These are phyloP conservation scores for Diplolepis rosae DNA, from an alignment of 2,888 invertebrate genomes.

Conservation along the genomic window DNA sequence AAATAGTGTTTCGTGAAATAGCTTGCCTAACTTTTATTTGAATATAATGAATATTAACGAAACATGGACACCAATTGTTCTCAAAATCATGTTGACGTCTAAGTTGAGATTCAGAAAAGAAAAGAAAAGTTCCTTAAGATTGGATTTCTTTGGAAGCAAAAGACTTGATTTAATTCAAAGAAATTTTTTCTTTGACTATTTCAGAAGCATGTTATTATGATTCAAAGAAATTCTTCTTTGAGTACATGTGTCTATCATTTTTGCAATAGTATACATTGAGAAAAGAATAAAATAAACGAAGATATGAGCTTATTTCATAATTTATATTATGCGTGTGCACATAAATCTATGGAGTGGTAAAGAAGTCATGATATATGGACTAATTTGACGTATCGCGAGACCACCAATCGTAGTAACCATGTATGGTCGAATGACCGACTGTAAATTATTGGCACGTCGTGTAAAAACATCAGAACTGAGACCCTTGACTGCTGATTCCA, in stretches of 20 bases:
- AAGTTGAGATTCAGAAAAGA: too few relatives aligned
- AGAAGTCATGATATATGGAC: constrained; percentile 72
- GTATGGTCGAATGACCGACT: constrained; percentile 71
- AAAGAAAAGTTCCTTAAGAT: not conserved
- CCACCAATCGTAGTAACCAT: constrained; percentile 67
- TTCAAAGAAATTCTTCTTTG: not conserved
- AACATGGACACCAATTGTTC: too few relatives aligned
- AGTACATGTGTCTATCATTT: not conserved
- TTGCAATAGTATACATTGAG: constrained; percentile 33
- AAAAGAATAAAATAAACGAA: constrained; percentile 41
- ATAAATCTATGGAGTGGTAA: constrained; percentile 69
- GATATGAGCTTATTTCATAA: constrained; percentile 69
- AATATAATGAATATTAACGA: not conserved
- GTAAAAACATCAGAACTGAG: constrained; percentile 63
- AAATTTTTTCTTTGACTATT: not conserved
- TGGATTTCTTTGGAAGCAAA: not conserved
- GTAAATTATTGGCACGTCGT: constrained; percentile 71
- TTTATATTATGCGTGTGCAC: constrained; percentile 71
- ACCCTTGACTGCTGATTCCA: constrained; percentile 56
- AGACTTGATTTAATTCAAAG: not conserved
- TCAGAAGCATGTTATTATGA: too few relatives aligned
- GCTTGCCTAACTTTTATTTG: not conserved
- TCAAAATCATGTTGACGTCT: too few relatives aligned
- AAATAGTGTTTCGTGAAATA: not conserved
- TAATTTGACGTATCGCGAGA: constrained; percentile 72